These are phyloP conservation scores for Semnornis frantzii DNA, from an alignment of 2,113 vertebrate genomes.

Conservation along the genomic window DNA sequence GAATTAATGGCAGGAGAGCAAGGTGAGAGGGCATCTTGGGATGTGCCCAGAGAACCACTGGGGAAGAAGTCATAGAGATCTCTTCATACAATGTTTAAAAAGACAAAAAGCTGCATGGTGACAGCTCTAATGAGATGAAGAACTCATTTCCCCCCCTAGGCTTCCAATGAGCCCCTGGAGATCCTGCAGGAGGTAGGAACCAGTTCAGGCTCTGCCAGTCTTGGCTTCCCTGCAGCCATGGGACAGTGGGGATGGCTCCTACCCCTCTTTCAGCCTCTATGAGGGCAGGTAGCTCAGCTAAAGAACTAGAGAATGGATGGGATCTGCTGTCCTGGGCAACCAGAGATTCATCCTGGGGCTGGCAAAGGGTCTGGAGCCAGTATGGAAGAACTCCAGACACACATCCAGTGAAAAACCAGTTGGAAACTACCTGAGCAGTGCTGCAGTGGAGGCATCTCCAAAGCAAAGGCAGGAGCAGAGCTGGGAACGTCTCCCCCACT, in stretches of 20 bases:
- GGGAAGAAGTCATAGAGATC: not conserved
- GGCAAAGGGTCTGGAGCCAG: not conserved
- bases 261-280: not conserved
- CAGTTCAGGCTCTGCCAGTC: not conserved
- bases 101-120: not conserved
- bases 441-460: not conserved
- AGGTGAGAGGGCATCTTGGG: not conserved
- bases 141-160: not conserved
- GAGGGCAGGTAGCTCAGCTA: not conserved
- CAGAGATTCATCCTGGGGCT: not conserved
- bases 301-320: not conserved
- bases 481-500: not conserved
- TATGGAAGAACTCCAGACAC: not conserved
- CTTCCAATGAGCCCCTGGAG: fast-evolving
- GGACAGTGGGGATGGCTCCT: not conserved
- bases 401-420: not conserved
- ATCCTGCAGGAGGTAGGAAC: not conserved
- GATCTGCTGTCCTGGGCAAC: not conserved
- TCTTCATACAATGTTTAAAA: not conserved
- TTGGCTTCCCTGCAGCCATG: not conserved
- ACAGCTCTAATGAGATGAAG: not conserved
- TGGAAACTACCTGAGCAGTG: not conserved
- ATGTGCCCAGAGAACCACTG: not conserved
- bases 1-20: not conserved
- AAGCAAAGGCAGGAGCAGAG: not conserved